These are phyloP conservation scores for Prenolepis imparis DNA, from an alignment of 2,888 invertebrate species.

Conservation along the genomic window DNA sequence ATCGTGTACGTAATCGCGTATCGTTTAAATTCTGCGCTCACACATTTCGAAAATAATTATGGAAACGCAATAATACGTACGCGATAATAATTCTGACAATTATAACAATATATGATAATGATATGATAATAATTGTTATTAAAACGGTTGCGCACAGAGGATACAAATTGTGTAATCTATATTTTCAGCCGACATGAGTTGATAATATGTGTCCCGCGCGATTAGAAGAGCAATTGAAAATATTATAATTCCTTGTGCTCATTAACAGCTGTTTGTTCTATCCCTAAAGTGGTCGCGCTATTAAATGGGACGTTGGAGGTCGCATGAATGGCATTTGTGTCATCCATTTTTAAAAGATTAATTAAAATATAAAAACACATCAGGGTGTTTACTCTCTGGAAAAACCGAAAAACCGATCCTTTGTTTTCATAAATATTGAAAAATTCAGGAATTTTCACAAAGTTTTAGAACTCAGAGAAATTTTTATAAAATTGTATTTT, in stretches of 20 bases:
- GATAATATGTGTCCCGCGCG: neutral
- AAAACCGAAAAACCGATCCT: too few species aligned
- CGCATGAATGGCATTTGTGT: too few species aligned
- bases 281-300: too few species aligned
- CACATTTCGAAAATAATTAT: slow-evolving; percentile 40
- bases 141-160: neutral
- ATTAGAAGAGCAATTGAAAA: neutral
- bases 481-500: too few species aligned
- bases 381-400: too few species aligned
- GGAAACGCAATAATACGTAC: neutral
- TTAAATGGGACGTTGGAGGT: too few species aligned
- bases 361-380: too few species aligned
- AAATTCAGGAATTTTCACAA: too few species aligned
- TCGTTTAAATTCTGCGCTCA: neutral
- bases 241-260: neutral
- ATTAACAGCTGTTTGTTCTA: neutral
- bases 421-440: too few species aligned
- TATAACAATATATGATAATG: slow-evolving; percentile 18
- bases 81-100: slow-evolving; percentile 31
- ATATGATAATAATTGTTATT: slow-evolving; percentile 30
- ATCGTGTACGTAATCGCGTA: slow-evolving; percentile 7
- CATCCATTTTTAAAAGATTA: too few species aligned
- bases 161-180: slow-evolving; percentile 13
- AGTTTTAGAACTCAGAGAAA: too few species aligned
- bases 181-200: neutral